Base-by-base conservation (phyloP, 92 coral and sea anemone species). In the Nematostella vectensis region DNA sequence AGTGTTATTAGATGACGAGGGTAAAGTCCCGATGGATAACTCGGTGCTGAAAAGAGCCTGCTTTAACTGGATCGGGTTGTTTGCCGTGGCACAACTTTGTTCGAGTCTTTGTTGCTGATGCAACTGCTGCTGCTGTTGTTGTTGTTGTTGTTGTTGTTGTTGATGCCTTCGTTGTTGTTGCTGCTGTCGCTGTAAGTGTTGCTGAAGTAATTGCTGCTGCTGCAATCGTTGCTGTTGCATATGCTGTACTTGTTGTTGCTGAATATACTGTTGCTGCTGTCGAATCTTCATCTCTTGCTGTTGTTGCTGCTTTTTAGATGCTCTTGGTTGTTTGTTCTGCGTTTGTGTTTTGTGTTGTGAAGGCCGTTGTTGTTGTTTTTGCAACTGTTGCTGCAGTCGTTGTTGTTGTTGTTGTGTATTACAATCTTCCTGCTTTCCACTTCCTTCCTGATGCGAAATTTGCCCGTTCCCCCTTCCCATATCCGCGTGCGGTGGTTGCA, bases 181-280 rank as follows among this genome's bases (percentile, higher is more conserved):
- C 1, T 21, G 57, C 28, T 43, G 67, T 4, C 58, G 74, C 12
- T 44, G 66, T 3, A 38, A 43, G 28, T 25, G 68, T n/a, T 65
- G 71, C 27, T 29, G 65, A 9, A 31, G 71, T 11, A 53, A 64
- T 31, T 39, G 54, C 11, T 57, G 72, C 4, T 3, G 18, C 3
- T 12, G 33, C 18, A 33, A 63, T 15, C 37, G 31, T 20, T 54
- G 54, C 38, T 11, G 24, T 2, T 26, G 64, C 9, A 38, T 2
- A 19, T 55, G 50, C 11, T 65, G 51, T 16, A 27, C 25, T 43
- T 65, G 61, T 18, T 26, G 50, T 23, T 20, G 63, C 19, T 55
- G 72, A n/a, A n/a, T 61, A 40, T 53, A 50, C 8, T 55, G 67
- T 33, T 44, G 54, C 18, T 67, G 74, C 11, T 39, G 74, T 39